These are phyloP conservation scores for Coenonympha arcania DNA, from an alignment of 2,888 invertebrate genomes.

Conservation along the genomic window DNA sequence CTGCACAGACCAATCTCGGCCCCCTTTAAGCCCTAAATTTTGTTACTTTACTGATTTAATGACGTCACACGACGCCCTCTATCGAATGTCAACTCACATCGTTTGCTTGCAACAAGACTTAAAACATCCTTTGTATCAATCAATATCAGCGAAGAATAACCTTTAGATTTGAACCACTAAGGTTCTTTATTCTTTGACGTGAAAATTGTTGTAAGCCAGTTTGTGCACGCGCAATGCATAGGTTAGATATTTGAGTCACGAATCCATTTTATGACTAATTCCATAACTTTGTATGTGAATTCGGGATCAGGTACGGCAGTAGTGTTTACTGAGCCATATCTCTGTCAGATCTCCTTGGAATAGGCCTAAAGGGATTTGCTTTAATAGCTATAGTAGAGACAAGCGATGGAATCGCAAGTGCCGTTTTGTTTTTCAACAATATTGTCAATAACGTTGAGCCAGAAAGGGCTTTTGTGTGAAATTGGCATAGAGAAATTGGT, in stretches of 20 bases:
- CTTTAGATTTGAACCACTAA: rapidly evolving
- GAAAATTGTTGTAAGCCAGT: constrained; percentile 25
- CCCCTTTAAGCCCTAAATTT: constrained; percentile 62
- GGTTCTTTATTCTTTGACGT: constrained; percentile 22
- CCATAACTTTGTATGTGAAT: constrained; percentile 74
- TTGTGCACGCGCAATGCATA: constrained; percentile 43
- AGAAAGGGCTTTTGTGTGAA: background rate
- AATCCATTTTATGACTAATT: constrained; percentile 74
- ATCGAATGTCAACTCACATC: constrained; percentile 72
- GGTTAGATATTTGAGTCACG: constrained; percentile 74
- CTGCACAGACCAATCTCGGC: constrained; percentile 42
- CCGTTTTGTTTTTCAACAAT: constrained; percentile 20
- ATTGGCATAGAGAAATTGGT: background rate
- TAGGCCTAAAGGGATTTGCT: constrained; percentile 54
- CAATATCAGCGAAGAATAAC: constrained; percentile 13
- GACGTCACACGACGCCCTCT: constrained; percentile 70
- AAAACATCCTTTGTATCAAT: constrained; percentile 28
- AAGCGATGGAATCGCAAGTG: constrained; percentile 18
- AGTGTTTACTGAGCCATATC: constrained; percentile 61
- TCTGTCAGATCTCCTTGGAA: constrained; percentile 39
- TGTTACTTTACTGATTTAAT: constrained; percentile 71
- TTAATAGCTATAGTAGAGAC: constrained; percentile 38
- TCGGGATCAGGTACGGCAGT: constrained; percentile 64
- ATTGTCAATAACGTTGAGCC: background rate
- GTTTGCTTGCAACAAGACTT: constrained; percentile 26